Conservation (phyloP, 2,113 vertebrate species). For the Trogon surrucura region DNA sequence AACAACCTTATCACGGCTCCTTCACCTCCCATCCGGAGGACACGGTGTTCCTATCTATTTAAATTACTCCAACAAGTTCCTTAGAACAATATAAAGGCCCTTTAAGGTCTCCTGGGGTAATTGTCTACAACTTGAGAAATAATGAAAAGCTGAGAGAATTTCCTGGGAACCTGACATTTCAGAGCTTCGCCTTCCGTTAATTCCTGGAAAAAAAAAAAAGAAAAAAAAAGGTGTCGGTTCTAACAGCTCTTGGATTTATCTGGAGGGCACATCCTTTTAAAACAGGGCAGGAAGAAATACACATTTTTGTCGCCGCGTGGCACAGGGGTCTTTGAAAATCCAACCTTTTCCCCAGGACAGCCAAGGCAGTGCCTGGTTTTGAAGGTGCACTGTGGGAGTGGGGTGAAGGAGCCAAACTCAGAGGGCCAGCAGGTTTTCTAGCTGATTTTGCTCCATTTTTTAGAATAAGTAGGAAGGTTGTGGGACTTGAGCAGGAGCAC, state of each 20-base stretch:
- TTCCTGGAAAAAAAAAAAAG: background rate
- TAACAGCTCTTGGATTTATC: constrained; percentile 28
- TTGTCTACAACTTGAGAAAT: background rate
- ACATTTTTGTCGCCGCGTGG: background rate
- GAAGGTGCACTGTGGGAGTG: background rate
- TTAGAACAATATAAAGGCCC: constrained; percentile 16
- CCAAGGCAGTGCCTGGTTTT: background rate
- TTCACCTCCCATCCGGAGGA: background rate
- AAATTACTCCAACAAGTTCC: constrained; percentile 15
- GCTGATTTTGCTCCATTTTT: background rate
- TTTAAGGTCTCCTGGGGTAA: background rate
- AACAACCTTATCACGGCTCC: background rate
- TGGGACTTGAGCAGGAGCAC: background rate
- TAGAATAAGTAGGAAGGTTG: background rate
- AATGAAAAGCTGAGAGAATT: constrained; percentile 26
- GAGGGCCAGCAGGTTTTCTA: background rate
- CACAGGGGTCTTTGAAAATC: background rate
- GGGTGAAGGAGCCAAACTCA: background rate
- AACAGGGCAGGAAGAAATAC: background rate
- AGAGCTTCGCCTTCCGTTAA: background rate
- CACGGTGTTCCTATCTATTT: background rate
- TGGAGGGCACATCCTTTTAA: constrained; percentile 18
- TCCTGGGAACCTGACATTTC: background rate
- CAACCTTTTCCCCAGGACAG: background rate
- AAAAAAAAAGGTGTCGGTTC: background rate